phyloP scores from a whole-genome alignment of 1,140 invertebrate species.

The Drosophila nigrodunni region DNA sequence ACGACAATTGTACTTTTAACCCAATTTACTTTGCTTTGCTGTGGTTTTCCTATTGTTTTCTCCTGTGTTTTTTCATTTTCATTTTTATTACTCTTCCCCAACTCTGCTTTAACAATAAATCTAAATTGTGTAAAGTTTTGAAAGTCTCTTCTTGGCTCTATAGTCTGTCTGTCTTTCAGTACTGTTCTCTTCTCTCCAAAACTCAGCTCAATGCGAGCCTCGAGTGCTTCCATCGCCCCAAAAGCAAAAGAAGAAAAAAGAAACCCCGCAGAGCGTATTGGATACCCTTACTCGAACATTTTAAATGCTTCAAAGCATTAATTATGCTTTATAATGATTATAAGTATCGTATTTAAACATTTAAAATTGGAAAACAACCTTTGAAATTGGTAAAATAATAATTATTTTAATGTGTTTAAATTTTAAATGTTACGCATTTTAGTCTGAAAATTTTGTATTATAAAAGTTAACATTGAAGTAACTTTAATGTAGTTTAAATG shows the following conservation, averaged over 20 bases:
- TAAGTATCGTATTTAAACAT: no score
- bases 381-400: not conserved
- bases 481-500: no score
- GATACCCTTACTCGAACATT: slow-evolving; percentile 2
- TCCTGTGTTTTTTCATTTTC: not conserved
- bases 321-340: not conserved
- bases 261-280: slow-evolving; percentile 8
- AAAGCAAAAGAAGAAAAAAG: not conserved
- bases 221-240: slow-evolving; percentile 14
- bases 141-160: slow-evolving; percentile 33
- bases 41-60: slow-evolving; percentile 10
- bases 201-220: slow-evolving; percentile 21
- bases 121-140: slow-evolving; percentile 67
- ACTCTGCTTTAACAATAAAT: slow-evolving; percentile 73
- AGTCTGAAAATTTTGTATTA: not conserved
- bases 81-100: slow-evolving; percentile 9
- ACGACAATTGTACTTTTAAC: slow-evolving; percentile 82
- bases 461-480: not conserved
- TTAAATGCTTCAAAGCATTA: not conserved
- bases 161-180: slow-evolving; percentile 5
- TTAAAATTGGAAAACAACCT: not conserved
- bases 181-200: slow-evolving; percentile 3
- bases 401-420: not conserved
- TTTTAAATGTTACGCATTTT: no score
- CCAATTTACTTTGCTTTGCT: slow-evolving; percentile 73